Conservation (phyloP, 2,113 vertebrate genomes). For the Eolophus roseicapilla region DNA sequence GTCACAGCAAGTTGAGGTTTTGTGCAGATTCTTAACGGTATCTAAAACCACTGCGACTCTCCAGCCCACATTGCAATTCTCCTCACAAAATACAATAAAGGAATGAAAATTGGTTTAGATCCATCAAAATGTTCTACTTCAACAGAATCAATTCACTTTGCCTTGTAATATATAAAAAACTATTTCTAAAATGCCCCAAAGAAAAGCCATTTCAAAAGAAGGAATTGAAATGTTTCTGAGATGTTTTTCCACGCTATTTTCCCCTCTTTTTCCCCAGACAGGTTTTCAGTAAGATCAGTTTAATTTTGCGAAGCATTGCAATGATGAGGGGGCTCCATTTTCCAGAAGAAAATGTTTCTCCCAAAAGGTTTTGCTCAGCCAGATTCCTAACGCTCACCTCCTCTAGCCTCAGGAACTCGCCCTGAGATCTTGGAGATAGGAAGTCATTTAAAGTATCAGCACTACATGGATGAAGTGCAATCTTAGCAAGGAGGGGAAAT, state of each 20-base stretch:
- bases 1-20: neutral
- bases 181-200: constrained; percentile 30
- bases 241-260: neutral
- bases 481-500: neutral
- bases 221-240: neutral
- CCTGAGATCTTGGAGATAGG: neutral
- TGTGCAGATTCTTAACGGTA: neutral
- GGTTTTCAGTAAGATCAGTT: neutral
- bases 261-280: neutral
- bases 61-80: neutral
- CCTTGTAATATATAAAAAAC: neutral
- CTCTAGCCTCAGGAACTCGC: neutral
- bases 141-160: constrained; percentile 8
- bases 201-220: constrained; percentile 14
- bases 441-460: neutral
- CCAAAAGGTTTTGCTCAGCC: neutral
- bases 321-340: neutral
- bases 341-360: neutral
- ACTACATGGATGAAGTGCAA: neutral
- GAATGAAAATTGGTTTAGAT: constrained; percentile 41
- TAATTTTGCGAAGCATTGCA: neutral
- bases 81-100: constrained; percentile 3
- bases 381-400: neutral
- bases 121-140: constrained; percentile 30
- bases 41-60: neutral